A percentile compares a stretch with the other conserved stretches of the same genome.
Conservation (phyloP, 2,888 invertebrate species). For the Malthinus seriepunctatus region DNA sequence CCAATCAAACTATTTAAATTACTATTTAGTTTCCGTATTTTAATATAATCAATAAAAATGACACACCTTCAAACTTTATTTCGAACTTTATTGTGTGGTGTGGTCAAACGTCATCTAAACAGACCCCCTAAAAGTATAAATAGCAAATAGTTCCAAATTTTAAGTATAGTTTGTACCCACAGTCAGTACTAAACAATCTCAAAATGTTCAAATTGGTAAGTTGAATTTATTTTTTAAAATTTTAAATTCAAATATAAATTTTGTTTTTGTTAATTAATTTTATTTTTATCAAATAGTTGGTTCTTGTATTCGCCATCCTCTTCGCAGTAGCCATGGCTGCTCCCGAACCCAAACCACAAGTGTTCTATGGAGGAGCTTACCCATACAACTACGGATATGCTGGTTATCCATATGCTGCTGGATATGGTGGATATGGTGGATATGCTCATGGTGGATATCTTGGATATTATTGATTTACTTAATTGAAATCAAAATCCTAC, state of each 20-base stretch:
- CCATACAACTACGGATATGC: conserved; percentile 10
- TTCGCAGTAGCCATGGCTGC: conserved; percentile 27
- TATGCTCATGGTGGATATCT: not conserved
- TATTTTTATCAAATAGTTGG: conserved; percentile 15
- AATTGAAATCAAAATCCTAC: not conserved
- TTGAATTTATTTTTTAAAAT: not conserved
- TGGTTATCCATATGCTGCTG: conserved; percentile 8
- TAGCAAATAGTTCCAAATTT: not conserved
- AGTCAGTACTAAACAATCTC: conserved; percentile 8
- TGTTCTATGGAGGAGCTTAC: not conserved
- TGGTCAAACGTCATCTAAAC: not conserved
- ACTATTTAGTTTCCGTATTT: not conserved
- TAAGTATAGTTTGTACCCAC: conserved; percentile 7
- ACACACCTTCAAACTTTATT: not conserved
- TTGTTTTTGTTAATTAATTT: conserved; percentile 1
- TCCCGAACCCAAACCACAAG: conserved; percentile 22
- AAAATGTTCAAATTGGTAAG: conserved; percentile 18
- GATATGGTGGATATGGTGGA: not conserved
- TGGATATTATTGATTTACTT: not conserved
- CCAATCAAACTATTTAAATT: not conserved
- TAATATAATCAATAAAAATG: conserved; percentile 1
- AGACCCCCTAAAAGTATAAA: conserved; percentile 6
- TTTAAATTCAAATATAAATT: not conserved
- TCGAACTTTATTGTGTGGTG: not conserved
- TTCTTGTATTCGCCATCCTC: conserved; percentile 23